Evolutionary conservation across 2,888 invertebrate genomes (phyloP).

Genomic region (Hypomecis atomaria): DNA sequence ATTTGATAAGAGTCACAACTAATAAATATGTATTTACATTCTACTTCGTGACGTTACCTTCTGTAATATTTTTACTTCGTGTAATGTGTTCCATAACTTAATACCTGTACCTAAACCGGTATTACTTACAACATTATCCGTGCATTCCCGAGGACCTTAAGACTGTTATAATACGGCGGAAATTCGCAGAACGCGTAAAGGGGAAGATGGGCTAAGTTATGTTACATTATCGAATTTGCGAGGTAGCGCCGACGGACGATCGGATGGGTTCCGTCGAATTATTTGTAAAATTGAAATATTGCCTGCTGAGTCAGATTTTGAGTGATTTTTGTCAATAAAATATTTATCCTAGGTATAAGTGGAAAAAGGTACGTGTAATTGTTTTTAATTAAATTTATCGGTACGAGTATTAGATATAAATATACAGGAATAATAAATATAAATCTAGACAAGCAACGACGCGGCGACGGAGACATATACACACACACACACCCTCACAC

Average conservation of each 20-base stretch:
- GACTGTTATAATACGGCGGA: conserved; percentile 19
- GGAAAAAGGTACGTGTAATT: too few species aligned
- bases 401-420: too few species aligned
- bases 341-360: neutral
- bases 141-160: conserved; percentile 22
- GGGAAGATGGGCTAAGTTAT: conserved; percentile 22
- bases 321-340: neutral
- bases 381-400: too few species aligned
- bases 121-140: conserved; percentile 23
- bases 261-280: conserved; percentile 20
- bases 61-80: neutral
- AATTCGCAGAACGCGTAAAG: neutral
- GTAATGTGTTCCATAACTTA: conserved; percentile 33
- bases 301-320: neutral
- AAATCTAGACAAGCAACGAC: too few species aligned
- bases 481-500: too few species aligned
- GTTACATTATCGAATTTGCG: conserved; percentile 39
- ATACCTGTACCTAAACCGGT: conserved; percentile 37
- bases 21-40: too few species aligned
- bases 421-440: too few species aligned
- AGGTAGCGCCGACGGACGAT: conserved; percentile 34
- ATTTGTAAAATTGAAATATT: conserved; percentile 6
- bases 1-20: too few species aligned
- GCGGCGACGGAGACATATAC: too few species aligned
- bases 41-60: neutral